Evolutionary conservation across 2,113 vertebrate species (phyloP).

Genomic region (Phalacrocorax carbo): DNA sequence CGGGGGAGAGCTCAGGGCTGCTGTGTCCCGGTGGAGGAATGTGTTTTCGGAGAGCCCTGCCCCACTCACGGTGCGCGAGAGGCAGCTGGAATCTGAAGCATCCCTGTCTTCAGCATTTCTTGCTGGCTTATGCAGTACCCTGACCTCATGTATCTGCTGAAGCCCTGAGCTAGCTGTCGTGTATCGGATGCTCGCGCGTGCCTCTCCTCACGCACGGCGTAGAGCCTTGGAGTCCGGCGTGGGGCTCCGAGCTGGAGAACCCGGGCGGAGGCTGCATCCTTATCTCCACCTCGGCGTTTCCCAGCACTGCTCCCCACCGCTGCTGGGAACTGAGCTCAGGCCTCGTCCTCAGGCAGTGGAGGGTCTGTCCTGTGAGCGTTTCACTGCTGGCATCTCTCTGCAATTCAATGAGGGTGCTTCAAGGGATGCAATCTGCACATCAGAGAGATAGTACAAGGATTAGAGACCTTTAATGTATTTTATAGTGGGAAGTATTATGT

Average conservation of each 20-base stretch:
- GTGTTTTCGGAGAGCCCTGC: slow-evolving; percentile 21
- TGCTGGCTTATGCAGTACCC: not conserved
- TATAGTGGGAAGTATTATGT: not conserved
- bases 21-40: slow-evolving; percentile 7
- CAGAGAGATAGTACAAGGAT: not conserved
- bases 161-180: not conserved
- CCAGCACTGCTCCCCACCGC: not conserved
- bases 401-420: not conserved
- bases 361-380: not conserved
- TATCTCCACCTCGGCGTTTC: not conserved
- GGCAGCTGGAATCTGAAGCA: slow-evolving; percentile 45
- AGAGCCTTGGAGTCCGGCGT: not conserved
- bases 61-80: not conserved
- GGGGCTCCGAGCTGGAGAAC: not conserved
- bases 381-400: not conserved
- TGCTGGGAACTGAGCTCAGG: not conserved
- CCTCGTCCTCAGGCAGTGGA: not conserved
- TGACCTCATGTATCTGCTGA: not conserved
- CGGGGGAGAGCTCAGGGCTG: not conserved
- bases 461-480: not conserved
- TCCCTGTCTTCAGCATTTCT: slow-evolving; percentile 27
- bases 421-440: not conserved
- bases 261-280: not conserved
- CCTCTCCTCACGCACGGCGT: rapidly evolving
- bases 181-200: not conserved